Base-by-base conservation (phyloP, 2,888 invertebrate genomes). In the Sericinus montela region DNA sequence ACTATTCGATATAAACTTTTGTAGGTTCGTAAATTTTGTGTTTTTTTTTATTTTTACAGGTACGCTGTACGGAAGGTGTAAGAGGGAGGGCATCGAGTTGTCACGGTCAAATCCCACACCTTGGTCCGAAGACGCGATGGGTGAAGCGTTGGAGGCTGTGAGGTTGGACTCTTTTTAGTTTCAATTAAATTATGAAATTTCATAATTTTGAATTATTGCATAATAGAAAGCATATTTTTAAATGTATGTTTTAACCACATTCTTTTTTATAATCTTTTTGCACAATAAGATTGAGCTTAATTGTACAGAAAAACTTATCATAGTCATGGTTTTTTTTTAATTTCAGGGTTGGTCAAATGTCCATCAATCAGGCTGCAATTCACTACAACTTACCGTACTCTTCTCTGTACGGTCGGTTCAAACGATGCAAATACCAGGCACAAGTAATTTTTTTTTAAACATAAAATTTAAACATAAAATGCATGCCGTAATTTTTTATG, bases 101-200 rank as follows among this genome's bases (percentile, higher is more conserved):
- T 95, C 95, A 5, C 92, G 96, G 60, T 95, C 95, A 48, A 95
- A 95, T 86, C 95, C 96, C n/a, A 95, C 96, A 37, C 96, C 96
- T 8, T 97, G 97, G 97, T 95, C 96, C n/a, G 96, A 96, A 73
- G 95, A 95, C 71, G 96, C 96, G 23, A 96, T 97, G 96, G 94
- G 94, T 15, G 96, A 96, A 78, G 97, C 97, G 15, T 88, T 97
- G 37, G 96, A 96, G 76, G 95, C 96, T 57, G 96, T 97, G 58
- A 93, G 95, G 95, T 95, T 14, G 8, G 25, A n/a, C n/a, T n/a
- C n/a, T n/a, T n/a, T n/a, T n/a, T n/a, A n/a, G n/a, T n/a, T 8
- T 25, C 6, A 25, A 25, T 2, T 25, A 3, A 19, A 19, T 19
- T 19, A 19, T 19, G 5, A 19, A 3, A 3, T 19, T 19, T 19